Evolutionary conservation across 2,888 invertebrate genomes (phyloP).

Genomic region (Lissonota sp.): DNA sequence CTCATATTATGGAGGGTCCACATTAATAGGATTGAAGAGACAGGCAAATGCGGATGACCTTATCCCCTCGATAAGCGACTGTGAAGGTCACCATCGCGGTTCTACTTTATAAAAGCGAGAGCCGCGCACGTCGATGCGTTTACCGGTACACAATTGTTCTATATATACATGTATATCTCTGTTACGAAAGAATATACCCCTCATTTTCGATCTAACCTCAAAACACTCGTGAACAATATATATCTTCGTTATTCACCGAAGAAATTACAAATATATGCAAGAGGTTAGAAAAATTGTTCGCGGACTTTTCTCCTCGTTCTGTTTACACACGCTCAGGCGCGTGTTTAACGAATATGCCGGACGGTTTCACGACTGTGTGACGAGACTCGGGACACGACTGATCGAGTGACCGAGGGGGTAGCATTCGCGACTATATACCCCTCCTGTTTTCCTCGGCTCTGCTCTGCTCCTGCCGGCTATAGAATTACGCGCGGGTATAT

Average conservation of each 20-base stretch:
- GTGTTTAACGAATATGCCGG: slow-evolving; percentile 64
- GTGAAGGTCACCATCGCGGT: not conserved
- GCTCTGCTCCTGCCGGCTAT: slow-evolving; percentile 77
- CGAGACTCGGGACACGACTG: slow-evolving; percentile 82
- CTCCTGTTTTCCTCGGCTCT: slow-evolving; percentile 77
- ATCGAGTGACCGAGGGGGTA: slow-evolving; percentile 84
- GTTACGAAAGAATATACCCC: no score
- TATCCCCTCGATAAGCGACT: no score
- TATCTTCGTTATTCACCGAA: not conserved
- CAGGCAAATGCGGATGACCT: no score
- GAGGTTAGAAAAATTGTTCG: no score
- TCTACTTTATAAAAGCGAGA: not conserved
- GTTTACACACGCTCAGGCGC: slow-evolving; percentile 54
- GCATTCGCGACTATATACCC: slow-evolving; percentile 80
- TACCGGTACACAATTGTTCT: slow-evolving; percentile 18
- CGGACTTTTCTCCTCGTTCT: not conserved
- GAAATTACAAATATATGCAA: not conserved
- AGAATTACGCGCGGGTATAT: slow-evolving; percentile 78
- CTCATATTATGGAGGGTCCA: no score
- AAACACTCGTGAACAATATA: not conserved
- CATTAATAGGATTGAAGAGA: no score
- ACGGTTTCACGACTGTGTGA: slow-evolving; percentile 76
- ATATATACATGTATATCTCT: slow-evolving; percentile 1
- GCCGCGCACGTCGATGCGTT: not conserved
- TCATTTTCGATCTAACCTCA: not conserved